These are phyloP conservation scores for Anseranas semipalmata DNA, from an alignment of 2,113 vertebrate species.

Conservation along the genomic window DNA sequence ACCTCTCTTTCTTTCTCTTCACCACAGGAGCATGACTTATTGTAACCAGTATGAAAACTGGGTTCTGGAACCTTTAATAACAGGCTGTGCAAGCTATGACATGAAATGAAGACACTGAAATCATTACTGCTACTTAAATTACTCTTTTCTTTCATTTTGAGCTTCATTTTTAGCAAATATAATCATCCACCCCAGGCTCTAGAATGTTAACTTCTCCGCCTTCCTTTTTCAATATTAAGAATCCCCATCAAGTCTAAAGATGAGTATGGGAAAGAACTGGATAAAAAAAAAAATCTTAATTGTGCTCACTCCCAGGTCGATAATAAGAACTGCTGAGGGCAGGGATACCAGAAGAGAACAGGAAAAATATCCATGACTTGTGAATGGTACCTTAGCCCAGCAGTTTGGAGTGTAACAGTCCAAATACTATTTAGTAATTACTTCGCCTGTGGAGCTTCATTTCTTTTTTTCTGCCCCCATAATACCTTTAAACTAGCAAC, in stretches of 20 bases:
- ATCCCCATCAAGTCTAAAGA: not conserved
- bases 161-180: constrained; percentile 12
- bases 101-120: not conserved
- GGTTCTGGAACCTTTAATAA: not conserved
- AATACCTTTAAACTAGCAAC: not conserved
- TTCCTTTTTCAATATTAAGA: not conserved
- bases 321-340: not conserved
- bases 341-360: not conserved
- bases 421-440: not conserved
- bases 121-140: not conserved
- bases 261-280: not conserved
- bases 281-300: not conserved
- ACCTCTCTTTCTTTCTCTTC: rapidly evolving
- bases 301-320: not conserved
- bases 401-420: not conserved
- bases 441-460: not conserved
- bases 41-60: not conserved
- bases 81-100: not conserved
- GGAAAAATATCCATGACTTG: not conserved
- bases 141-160: not conserved
- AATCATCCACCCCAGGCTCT: not conserved
- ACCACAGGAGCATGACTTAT: not conserved
- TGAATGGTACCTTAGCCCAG: not conserved
- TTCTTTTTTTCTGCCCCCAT: not conserved
- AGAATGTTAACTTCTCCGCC: not conserved